Evolutionary conservation across 2,113 vertebrate genomes (phyloP), one percentile per base, ranked within the genome.

Genomic region (Cyanistes caeruleus): DNA sequence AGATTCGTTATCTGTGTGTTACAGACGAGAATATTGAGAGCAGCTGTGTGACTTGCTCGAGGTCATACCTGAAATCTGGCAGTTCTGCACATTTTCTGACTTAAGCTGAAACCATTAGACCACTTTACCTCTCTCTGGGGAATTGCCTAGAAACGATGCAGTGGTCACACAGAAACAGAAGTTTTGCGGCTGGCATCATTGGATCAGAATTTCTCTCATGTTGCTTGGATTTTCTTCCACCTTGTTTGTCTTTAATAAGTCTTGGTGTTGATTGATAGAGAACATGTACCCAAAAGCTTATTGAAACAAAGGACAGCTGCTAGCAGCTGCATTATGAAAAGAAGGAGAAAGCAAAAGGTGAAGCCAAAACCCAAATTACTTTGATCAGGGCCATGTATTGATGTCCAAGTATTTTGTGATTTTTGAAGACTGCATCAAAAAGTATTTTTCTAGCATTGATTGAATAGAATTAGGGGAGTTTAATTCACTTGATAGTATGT

Each of bases 111-210:
- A 68, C 41, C 24, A 15, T 68, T 52, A 73, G 44, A 52, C 35
- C 24, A 16, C 64, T 86, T 63, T 28, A 15, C 18, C 14, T 48
- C 21, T 52, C 53, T 51, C 33, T 63, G 55, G 30, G 23, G 48
- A 84, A 39, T 48, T 10, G 2, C 21, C 14, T 56, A 55, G 74
- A 63, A 51, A 39, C 0, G 0, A 35, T 56, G 51, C 0, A 0
- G 35, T 75, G 60, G 18, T 67, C 35, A 14, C 1, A 2, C 39
- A 74, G 51, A 90, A 95, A 58, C 2, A 62, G 7, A 77, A 70
- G 11, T 48, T 95, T 74, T 60, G 25, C 64, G 55, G 11, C 60
- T 81, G 73, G 22, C 2, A 2, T 81, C 27, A 74, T n/a, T 11
- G 1, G 37, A 39, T 62, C 16, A 73, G 49, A 90, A 53, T 46